These are phyloP conservation scores for Synchiropus splendidus DNA, from an alignment of 2,113 vertebrate species.

Conservation along the genomic window DNA sequence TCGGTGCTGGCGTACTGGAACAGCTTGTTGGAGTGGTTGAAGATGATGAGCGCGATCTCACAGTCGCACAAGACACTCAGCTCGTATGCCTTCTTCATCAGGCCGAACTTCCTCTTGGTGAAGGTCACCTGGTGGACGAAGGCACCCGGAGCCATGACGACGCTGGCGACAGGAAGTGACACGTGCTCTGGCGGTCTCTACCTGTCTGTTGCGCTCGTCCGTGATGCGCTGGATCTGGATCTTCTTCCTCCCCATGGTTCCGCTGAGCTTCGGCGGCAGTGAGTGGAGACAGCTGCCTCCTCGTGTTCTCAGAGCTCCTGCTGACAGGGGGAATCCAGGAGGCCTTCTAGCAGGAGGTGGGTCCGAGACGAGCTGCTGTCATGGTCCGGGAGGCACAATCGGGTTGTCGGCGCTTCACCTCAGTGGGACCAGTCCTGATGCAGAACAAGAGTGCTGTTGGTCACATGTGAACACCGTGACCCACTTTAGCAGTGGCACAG, in stretches of 20 bases:
- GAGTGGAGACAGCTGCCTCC: constrained; percentile 27
- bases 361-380: constrained; percentile 20
- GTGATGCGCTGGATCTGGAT: constrained; percentile 98
- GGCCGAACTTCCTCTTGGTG: too few relatives aligned
- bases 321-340: constrained; percentile 2
- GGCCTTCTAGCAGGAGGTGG: neutral
- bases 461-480: constrained; percentile 36
- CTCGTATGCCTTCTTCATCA: too few relatives aligned
- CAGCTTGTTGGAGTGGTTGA: constrained; percentile 63
- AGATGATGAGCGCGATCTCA: too few relatives aligned
- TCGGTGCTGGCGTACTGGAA: too few relatives aligned
- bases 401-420: constrained; percentile 53
- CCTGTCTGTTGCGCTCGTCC: constrained; percentile 94
- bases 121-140: constrained; percentile 87
- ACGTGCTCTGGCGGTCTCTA: constrained; percentile 20
- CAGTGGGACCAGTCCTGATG: constrained; percentile 58
- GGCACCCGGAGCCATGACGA: constrained; percentile 63
- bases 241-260: constrained; percentile 97
- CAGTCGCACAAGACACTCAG: too few relatives aligned
- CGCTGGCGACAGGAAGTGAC: fast-evolving
- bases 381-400: constrained; percentile 33
- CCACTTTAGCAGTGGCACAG: constrained; percentile 39
- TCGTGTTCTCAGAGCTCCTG: constrained; percentile 2
- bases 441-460: too few relatives aligned
- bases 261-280: constrained; percentile 31